Conservation (phyloP, 2,888 invertebrate species). For the Crematogaster levior region DNA sequence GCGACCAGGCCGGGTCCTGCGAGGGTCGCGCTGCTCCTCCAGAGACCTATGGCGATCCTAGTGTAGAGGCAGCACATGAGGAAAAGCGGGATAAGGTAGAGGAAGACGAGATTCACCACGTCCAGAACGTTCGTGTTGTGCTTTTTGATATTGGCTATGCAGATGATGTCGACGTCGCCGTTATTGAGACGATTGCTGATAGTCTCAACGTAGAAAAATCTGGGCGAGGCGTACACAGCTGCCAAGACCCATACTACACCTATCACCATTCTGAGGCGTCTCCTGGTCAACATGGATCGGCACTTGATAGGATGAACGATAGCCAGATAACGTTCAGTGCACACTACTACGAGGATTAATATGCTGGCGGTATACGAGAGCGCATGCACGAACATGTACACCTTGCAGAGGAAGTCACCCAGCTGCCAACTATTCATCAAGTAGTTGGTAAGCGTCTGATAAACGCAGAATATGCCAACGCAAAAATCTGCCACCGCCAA, state of each 20-base stretch:
- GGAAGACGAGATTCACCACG: slow-evolving; percentile 93
- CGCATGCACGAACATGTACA: slow-evolving; percentile 96
- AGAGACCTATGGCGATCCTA: slow-evolving; percentile 93
- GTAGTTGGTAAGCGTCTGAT: slow-evolving; percentile 94
- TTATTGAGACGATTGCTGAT: slow-evolving; percentile 88
- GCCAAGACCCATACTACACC: slow-evolving; percentile 93
- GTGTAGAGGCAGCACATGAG: slow-evolving; percentile 91
- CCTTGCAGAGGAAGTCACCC: slow-evolving; percentile 94
- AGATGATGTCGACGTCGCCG: slow-evolving; percentile 89
- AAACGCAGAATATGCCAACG: slow-evolving; percentile 96
- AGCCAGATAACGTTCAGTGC: slow-evolving; percentile 94
- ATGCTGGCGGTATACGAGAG: slow-evolving; percentile 96
- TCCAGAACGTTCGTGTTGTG: slow-evolving; percentile 93
- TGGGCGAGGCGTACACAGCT: slow-evolving; percentile 93
- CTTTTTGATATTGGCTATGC: slow-evolving; percentile 91
- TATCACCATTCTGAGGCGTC: slow-evolving; percentile 92
- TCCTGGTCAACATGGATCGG: slow-evolving; percentile 93
- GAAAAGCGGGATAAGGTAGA: slow-evolving; percentile 93
- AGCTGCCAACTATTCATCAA: slow-evolving; percentile 93
- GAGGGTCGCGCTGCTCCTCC: slow-evolving; percentile 88
- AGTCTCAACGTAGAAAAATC: slow-evolving; percentile 94
- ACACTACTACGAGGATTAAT: slow-evolving; percentile 95
- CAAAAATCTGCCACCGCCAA: slow-evolving; percentile 96
- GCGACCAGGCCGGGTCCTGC: slow-evolving; percentile 73
- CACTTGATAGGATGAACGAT: slow-evolving; percentile 94